Conservation (phyloP, 2,113 vertebrate genomes). For the Thymallus thymallus region DNA sequence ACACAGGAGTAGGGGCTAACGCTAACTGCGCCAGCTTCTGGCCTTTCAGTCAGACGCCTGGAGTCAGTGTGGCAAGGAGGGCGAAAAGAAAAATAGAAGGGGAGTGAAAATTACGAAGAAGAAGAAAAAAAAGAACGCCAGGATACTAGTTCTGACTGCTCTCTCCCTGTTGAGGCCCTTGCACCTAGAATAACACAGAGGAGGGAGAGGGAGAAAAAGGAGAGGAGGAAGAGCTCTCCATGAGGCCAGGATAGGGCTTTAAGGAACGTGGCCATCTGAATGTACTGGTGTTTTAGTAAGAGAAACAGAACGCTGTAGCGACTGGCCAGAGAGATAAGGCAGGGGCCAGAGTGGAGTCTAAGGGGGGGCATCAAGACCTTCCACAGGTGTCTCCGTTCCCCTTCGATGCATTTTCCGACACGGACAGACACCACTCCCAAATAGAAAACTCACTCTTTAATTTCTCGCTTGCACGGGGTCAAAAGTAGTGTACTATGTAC, state of each 20-base stretch:
- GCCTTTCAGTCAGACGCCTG: too few species aligned
- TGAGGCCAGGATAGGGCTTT: not conserved
- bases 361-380: conserved; percentile 30
- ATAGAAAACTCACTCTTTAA: too few species aligned
- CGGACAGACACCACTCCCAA: not conserved
- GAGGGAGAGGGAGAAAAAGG: conserved; percentile 8
- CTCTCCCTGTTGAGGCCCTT: too few species aligned
- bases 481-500: too few species aligned
- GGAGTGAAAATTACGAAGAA: not conserved
- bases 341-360: not conserved
- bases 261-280: not conserved
- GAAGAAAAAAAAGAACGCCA: not conserved
- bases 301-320: conserved; percentile 13
- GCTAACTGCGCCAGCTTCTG: not conserved
- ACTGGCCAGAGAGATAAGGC: not conserved
- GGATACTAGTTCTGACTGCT: too few species aligned
- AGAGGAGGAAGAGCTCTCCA: too few species aligned
- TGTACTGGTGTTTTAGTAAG: not conserved
- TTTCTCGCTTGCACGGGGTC: too few species aligned
- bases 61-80: too few species aligned
- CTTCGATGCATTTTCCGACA: not conserved
- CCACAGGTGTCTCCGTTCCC: conserved; percentile 30
- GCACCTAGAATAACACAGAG: not conserved
- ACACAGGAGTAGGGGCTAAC: not conserved
- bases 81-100: too few species aligned